Conservation (phyloP, 2,113 vertebrate species). For the Corynorhinus townsendii region DNA sequence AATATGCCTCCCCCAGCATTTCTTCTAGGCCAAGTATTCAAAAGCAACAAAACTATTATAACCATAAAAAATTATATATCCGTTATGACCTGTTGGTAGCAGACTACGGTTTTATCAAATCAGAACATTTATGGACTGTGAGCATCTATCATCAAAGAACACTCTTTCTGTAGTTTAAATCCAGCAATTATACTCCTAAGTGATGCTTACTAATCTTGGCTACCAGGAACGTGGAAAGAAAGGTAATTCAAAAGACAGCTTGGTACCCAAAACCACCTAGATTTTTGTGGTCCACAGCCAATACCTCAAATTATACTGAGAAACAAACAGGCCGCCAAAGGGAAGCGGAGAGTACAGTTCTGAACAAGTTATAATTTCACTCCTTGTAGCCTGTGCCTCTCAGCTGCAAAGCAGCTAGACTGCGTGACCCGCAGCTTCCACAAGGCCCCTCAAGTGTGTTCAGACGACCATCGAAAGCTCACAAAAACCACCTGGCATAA, state of each 20-base stretch:
- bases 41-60: neutral
- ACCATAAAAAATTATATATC: neutral
- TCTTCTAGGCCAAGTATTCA: constrained; percentile 1
- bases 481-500: neutral
- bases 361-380: neutral
- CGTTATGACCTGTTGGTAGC: neutral
- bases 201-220: neutral
- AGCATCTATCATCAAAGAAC: constrained; percentile 3
- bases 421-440: neutral
- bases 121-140: neutral
- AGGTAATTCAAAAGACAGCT: neutral
- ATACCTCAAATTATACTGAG: constrained; percentile 32
- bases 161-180: constrained; percentile 6
- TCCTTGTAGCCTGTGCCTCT: neutral
- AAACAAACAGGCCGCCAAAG: neutral
- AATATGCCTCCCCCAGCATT: neutral
- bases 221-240: neutral
- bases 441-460: neutral
- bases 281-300: constrained; percentile 17
- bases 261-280: neutral
- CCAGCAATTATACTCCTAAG: neutral
- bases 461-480: neutral
- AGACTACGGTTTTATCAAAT: neutral
- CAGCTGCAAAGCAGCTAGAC: neutral
- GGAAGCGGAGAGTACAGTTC: neutral